Base-by-base conservation (phyloP, 2,113 vertebrate genomes). In the Cebus imitator region DNA sequence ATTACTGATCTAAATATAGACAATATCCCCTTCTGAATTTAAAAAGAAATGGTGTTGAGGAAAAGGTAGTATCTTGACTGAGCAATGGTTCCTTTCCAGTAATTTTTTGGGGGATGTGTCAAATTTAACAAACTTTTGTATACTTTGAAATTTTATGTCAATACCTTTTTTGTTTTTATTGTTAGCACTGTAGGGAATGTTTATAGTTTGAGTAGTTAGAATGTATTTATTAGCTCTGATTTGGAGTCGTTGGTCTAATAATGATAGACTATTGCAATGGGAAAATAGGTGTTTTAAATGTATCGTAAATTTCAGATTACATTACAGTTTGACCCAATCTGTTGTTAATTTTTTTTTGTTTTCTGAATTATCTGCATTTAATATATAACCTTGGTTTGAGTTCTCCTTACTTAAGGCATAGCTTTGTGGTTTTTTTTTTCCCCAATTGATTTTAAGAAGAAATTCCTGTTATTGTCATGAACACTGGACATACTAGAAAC, bases 1-100 rank as follows among this genome's bases (percentile, higher is more conserved):
- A 99, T 99, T 99, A 99, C 99, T 99, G 99, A 99, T 99, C 99
- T 99, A 99, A 99, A 99, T 99, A 99, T 99, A 99, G 99, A 99
- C 98, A 99, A 99, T 99, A 99, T 99, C 99, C 99, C 99, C 99
- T 99, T 99, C 98, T 98, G 99, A 99, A 99, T 98, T 99, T 97
- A 98, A 99, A 98, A 98, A 99, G 98, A 98, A 98, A 90, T 99
- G 98, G 98, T 99, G 99, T 99, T 99, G 98, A 99, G 98, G 98
- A 98, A 98, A 98, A 98, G 99, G 99, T 99, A 99, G 98, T 99
- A 97, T 99, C 99, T 99, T 99, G 99, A 98, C 98, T 99, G 99
- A 99, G 99, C 99, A 99, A 99, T 99, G 99, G 99, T 99, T 99
- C 96, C 95, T 98, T 98, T 96, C 61, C 98, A 96, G 80, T 87